phyloP scores from a whole-genome alignment of 1,140 invertebrate species.

The Rhopalosiphum maidis region DNA sequence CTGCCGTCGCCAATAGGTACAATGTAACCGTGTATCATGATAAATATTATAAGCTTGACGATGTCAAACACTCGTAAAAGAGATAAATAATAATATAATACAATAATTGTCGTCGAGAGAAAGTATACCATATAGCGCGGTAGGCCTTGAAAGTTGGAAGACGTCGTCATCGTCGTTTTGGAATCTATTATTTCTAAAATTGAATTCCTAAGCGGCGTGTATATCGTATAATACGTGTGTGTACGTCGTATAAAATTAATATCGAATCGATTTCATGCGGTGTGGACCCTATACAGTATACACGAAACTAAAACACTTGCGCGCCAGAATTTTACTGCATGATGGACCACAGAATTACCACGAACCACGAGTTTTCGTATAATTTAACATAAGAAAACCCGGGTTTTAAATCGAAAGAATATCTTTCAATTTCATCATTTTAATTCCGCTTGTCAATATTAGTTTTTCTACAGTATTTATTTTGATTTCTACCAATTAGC shows the following conservation, averaged over 20 bases:
- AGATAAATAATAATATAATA: not conserved
- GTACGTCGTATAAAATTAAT: not conserved
- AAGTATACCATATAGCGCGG: not conserved
- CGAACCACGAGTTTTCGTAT: not conserved
- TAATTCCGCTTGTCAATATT: too few species aligned
- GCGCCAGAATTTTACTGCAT: not conserved
- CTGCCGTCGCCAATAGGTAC: not conserved
- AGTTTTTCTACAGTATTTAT: too few species aligned
- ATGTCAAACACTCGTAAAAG: not conserved
- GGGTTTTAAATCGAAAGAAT: too few species aligned
- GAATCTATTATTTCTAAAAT: slow-evolving; percentile 1
- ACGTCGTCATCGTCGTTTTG: not conserved
- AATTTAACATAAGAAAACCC: not conserved
- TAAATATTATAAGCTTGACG: not conserved
- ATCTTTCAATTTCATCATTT: too few species aligned
- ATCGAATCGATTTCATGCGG: not conserved
- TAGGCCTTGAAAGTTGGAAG: not conserved
- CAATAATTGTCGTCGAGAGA: not conserved
- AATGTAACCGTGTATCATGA: not conserved
- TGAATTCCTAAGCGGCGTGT: not conserved
- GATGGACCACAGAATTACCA: not conserved
- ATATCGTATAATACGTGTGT: not conserved
- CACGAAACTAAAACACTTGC: not conserved
- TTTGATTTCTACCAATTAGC: too few species aligned
- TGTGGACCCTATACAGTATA: not conserved